A percentile compares a stretch with the other conserved stretches of the same genome.
phyloP scores from a whole-genome alignment of 2,113 vertebrate species.

The Nasalis larvatus region DNA sequence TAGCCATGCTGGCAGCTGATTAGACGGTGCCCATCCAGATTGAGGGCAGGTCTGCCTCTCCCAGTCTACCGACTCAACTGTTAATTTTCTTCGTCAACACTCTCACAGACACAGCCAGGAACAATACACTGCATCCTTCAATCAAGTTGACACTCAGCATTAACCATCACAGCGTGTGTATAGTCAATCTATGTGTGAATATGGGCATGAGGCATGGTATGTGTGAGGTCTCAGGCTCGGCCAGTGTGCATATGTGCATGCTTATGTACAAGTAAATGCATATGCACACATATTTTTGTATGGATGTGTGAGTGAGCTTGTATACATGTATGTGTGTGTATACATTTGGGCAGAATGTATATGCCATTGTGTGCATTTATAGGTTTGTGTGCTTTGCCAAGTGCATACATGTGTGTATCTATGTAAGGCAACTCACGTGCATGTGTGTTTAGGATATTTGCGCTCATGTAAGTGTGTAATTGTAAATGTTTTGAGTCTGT shows the following conservation, averaged over 20 bases:
- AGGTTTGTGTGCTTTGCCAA: neutral
- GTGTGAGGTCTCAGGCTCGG: neutral
- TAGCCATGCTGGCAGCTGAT: too few relatives aligned
- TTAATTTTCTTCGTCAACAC: too few relatives aligned
- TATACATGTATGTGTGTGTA: accelerated
- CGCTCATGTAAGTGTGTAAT: neutral
- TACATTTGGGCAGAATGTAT: accelerated
- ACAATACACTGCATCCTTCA: too few relatives aligned
- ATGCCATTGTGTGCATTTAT: neutral
- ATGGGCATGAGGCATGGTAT: accelerated
- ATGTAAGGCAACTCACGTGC: accelerated
- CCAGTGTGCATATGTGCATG: neutral
- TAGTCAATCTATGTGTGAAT: too few relatives aligned
- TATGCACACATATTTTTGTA: neutral
- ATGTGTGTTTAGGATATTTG: neutral
- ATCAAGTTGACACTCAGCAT: too few relatives aligned
- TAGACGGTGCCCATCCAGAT: too few relatives aligned
- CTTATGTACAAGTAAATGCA: too few relatives aligned
- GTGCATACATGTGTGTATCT: accelerated
- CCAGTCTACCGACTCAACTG: too few relatives aligned
- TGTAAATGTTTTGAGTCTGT: accelerated
- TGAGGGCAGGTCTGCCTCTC: too few relatives aligned
- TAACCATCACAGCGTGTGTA: neutral
- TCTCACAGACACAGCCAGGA: too few relatives aligned
- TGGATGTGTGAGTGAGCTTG: too few relatives aligned